phyloP scores from a whole-genome alignment of 2,113 vertebrate genomes.

The Entelurus aequoreus region DNA sequence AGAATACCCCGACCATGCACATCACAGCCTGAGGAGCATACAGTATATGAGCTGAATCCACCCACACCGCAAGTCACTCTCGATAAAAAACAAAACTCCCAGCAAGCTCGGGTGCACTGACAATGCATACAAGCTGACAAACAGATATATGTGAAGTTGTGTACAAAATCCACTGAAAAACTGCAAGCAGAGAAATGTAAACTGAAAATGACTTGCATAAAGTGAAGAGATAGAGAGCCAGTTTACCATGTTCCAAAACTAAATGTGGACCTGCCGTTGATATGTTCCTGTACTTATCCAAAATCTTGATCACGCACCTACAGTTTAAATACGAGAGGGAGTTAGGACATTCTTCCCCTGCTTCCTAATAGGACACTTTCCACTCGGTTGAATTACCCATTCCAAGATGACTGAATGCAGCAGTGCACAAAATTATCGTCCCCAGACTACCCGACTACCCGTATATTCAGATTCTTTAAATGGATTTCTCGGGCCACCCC shows the following conservation, averaged over 20 bases:
- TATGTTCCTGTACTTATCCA: conserved; percentile 23
- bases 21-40: conserved; percentile 27
- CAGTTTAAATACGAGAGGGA: conserved; percentile 27
- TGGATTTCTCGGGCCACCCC: conserved; percentile 40
- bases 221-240: conserved; percentile 1
- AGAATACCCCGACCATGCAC: conserved; percentile 30
- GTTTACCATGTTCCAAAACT: conserved; percentile 1
- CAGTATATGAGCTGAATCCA: conserved; percentile 45
- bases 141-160: neutral
- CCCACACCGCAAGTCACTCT: conserved; percentile 47
- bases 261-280: conserved; percentile 7
- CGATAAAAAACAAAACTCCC: conserved; percentile 19
- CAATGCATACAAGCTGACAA: neutral
- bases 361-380: conserved; percentile 61
- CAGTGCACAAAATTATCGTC: conserved; percentile 65
- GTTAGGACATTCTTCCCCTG: conserved; percentile 44
- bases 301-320: conserved; percentile 34
- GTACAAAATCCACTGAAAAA: neutral
- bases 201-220: conserved; percentile 4
- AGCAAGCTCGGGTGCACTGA: neutral
- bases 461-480: conserved; percentile 59
- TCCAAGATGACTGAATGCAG: conserved; percentile 60
- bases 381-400: conserved; percentile 60
- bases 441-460: conserved; percentile 45
- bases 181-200: neutral